Evolutionary conservation across 2,888 invertebrate genomes (phyloP), one percentile per base, ranked within the genome.

Genomic region (Melieria picta): DNA sequence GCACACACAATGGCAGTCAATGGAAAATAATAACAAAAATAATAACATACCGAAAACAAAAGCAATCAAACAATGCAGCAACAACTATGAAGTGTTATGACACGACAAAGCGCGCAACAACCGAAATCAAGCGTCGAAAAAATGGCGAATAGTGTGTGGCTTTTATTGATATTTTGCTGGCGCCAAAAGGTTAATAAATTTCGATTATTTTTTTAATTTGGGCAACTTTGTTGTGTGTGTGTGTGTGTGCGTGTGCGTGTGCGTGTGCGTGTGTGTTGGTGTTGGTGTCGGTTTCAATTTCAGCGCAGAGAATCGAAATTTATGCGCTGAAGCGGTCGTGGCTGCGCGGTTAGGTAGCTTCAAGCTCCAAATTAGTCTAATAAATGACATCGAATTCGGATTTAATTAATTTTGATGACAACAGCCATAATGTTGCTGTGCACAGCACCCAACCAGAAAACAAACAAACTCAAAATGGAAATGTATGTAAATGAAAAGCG

Each of bases 401-500:
- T 52, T 52, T 52, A 52, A 52, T 52, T 52, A 52, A 52, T 52
- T 52, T 52, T 9, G 69, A 69, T 60, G 74, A 60, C 62, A 77
- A 3, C 30, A 30, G 30, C 30, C 30, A 30, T 30, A 2, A 1
- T 30, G 30, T 30, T 30, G 30, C 3, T 30, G 30, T 30, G 30
- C 30, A 30, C 30, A 30, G 30, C 30, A 30, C 30, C 30, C 30
- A 30, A 30, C 30, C 30, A 30, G 30, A 30, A 30, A 30, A 30
- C 30, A 30, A 30, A 30, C 30, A 1, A 30, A 30, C 30, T 3
- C 30, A 30, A 30, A 30, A 30, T 30, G 30, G 30, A 30, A 30
- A 30, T 30, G 30, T 30, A 30, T 30, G 30, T 30, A 30, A 30
- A 30, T 30, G 30, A 2, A 30, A 30, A 30, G 30, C 1, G 30